Conservation (phyloP, 2,797 vertebrate genomes). For the Netta rufina region DNA sequence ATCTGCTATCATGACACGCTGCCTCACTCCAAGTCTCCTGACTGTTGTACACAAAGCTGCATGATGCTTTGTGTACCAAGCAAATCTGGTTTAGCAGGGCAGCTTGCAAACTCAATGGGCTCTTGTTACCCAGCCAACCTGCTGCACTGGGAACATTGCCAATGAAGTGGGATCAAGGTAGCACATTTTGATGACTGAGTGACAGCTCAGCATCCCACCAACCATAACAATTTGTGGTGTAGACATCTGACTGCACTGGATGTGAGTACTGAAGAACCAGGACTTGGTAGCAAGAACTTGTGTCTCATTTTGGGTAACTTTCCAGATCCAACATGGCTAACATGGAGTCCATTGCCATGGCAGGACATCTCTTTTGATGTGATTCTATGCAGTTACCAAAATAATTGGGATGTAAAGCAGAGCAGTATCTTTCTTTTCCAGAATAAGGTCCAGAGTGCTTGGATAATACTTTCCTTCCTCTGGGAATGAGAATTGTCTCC, state of each 20-base stretch:
- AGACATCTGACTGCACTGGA: fast-evolving
- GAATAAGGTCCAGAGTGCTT: neutral
- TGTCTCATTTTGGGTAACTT: neutral
- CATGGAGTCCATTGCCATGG: neutral
- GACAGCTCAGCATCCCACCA: neutral
- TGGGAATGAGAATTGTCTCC: neutral
- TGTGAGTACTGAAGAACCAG: neutral
- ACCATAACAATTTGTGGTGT: neutral
- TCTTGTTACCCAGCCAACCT: neutral
- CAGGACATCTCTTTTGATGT: neutral
- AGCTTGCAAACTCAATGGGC: neutral
- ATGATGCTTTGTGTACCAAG: neutral
- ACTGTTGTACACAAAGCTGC: fast-evolving
- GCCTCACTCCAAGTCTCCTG: neutral
- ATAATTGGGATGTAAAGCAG: neutral
- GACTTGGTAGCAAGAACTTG: neutral
- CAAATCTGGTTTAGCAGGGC: neutral
- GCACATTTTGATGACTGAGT: neutral
- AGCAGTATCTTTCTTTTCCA: neutral
- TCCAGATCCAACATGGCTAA: neutral
- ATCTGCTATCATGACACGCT: neutral
- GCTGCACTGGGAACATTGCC: neutral
- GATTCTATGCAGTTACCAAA: neutral
- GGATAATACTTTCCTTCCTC: neutral
- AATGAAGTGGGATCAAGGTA: neutral